Percentiles rank a stretch among this genome's conserved stretches.
phyloP scores from a whole-genome alignment of 2,113 vertebrate species.

The Gasterosteus aculeatus region DNA sequence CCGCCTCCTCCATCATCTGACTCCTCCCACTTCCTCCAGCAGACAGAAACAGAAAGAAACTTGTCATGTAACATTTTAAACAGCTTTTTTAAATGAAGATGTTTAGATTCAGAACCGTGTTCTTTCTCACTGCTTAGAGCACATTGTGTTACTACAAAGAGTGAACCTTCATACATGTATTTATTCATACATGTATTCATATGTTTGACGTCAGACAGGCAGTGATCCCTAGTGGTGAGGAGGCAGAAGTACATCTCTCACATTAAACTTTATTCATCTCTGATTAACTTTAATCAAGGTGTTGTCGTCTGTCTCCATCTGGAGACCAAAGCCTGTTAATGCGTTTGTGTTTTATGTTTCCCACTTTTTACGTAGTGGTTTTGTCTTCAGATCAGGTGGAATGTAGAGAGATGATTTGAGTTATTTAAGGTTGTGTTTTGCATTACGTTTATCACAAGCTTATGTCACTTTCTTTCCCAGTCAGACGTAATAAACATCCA shows the following conservation, averaged over 20 bases:
- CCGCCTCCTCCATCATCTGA: slow-evolving; percentile 39
- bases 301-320: too few species aligned
- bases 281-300: background rate
- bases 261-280: background rate
- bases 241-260: background rate
- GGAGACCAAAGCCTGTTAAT: background rate
- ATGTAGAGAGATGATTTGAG: too few species aligned
- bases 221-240: background rate
- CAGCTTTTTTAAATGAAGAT: background rate
- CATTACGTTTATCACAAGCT: too few species aligned
- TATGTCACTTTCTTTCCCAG: too few species aligned
- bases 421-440: too few species aligned
- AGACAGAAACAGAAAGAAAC: background rate
- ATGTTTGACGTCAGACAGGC: background rate
- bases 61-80: background rate
- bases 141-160: background rate
- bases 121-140: background rate
- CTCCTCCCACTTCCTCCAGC: background rate
- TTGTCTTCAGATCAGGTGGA: too few species aligned
- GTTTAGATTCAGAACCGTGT: background rate
- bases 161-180: background rate
- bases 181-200: background rate
- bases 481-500: too few species aligned
- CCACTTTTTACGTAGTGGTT: too few species aligned
- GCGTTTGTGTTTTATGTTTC: background rate